Conservation (phyloP, 2,888 invertebrate species). For the Drosophila percnosoma region DNA sequence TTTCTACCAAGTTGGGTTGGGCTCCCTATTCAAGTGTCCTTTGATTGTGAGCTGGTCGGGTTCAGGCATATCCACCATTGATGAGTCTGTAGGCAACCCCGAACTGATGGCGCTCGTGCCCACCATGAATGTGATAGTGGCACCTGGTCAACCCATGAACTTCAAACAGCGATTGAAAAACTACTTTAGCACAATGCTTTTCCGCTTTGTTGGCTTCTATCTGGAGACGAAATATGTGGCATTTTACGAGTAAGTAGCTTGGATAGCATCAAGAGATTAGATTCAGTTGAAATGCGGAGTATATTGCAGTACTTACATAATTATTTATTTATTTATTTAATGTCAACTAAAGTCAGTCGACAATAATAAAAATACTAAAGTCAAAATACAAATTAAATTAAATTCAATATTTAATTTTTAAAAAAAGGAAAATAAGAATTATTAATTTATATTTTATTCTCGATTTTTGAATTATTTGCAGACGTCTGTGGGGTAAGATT, state of each 20-base stretch:
- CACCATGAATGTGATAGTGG: conserved; percentile 47
- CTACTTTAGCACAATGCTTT: conserved; percentile 35
- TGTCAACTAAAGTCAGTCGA: not conserved
- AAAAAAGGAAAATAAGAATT: too few relatives aligned
- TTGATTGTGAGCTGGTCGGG: conserved; percentile 72
- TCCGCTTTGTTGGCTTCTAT: conserved; percentile 23
- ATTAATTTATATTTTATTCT: too few relatives aligned
- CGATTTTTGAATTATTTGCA: conserved; percentile 6
- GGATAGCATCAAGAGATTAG: too few relatives aligned
- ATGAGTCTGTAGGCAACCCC: conserved; percentile 77
- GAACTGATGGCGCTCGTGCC: conserved; percentile 74
- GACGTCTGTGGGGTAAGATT: conserved; percentile 47
- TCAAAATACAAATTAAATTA: not conserved
- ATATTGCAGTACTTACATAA: too few relatives aligned
- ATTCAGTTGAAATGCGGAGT: too few relatives aligned
- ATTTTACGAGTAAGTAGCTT: conserved; percentile 69
- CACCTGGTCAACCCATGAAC: conserved; percentile 52
- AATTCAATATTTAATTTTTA: too few relatives aligned
- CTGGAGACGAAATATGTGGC: conserved; percentile 29
- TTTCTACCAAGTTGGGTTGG: conserved; percentile 74
- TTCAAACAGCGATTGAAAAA: conserved; percentile 69
- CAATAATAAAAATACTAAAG: not conserved
- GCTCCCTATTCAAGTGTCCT: conserved; percentile 79
- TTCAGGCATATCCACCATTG: conserved; percentile 56
- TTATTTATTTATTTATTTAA: too few relatives aligned